Conservation (phyloP, 2,888 invertebrate species). For the Drosophila paracracens region DNA sequence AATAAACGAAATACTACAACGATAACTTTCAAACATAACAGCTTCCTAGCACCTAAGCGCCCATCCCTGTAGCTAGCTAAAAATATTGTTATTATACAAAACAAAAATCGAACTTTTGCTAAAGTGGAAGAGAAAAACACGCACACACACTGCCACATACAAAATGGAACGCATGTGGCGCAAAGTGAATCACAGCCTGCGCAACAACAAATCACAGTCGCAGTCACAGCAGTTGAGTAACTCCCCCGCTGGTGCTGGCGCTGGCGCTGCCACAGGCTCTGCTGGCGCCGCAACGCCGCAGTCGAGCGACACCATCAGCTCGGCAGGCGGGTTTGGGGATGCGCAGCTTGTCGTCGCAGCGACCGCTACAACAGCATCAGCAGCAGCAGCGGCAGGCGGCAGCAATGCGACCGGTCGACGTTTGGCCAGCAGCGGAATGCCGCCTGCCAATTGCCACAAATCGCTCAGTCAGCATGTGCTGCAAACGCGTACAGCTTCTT, state of each 20-base stretch:
- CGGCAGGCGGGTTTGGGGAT: constrained; percentile 84
- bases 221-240: constrained; percentile 36
- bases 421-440: constrained; percentile 79
- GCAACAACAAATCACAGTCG: constrained; percentile 69
- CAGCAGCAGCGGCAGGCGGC: constrained; percentile 68
- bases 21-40: constrained; percentile 23
- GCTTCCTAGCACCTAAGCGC: constrained; percentile 26
- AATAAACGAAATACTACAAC: constrained; percentile 42
- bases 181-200: constrained; percentile 85
- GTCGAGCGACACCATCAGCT: constrained; percentile 83
- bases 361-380: constrained; percentile 12
- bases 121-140: neutral
- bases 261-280: constrained; percentile 17
- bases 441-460: constrained; percentile 69
- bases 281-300: constrained; percentile 67
- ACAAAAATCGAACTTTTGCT: constrained; percentile 1
- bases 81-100: constrained; percentile 39
- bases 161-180: constrained; percentile 85
- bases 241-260: constrained; percentile 21
- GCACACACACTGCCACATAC: neutral
- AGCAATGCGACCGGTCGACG: constrained; percentile 84
- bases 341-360: constrained; percentile 82
- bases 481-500: constrained; percentile 83
- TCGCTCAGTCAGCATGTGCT: constrained; percentile 84
- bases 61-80: constrained; percentile 42